Evolutionary conservation across 2,113 vertebrate species (phyloP), one percentile per base, ranked within the genome.

Genomic region (Zapornia atra): DNA sequence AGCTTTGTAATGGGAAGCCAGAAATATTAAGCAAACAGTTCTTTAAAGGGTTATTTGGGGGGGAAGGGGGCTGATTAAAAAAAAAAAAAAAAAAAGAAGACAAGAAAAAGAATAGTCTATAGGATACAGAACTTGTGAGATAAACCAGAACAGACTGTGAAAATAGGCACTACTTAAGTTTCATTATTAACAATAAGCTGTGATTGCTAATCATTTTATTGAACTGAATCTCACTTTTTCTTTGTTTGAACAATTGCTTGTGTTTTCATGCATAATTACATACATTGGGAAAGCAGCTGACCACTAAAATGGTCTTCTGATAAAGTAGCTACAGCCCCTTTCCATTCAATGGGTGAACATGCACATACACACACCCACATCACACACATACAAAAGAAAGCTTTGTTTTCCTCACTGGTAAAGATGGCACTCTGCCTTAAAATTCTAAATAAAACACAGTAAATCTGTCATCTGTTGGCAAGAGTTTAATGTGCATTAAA

Each of bases 181-280:
- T 88, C 84, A 87, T 95, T 93, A 91, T 93, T 96, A 97, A 97
- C 95, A 96, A 97, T 97, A 97, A 96, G 93, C 73, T 95, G 91
- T 54, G 57, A 97, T 94, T 97, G 86, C 95, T 97, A 95, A 96
- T 96, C 53, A 79, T 94, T 95, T 96, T 84, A 72, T 80, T 95
- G 88, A 94, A 95, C 93, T 90, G 95, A 90, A 68, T 92, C 77
- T 92, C 64, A 68, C 89, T 97, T 94, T 96, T 95, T 86, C 82
- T 87, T 86, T 95, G 73, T 93, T 94, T 94, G 94, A 96, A 97
- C 92, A 95, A 95, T 86, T 70, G 87, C 81, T 91, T 92, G 80
- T 96, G 89, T 97, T 97, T 95, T 98, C 98, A 98, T 98, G 98
- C 98, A 98, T 95, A 97, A 97, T 98, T 97, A 98, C 69, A 91